Evolutionary conservation across 2,113 vertebrate species (phyloP).

Genomic region (Stomatorhinus ivindoensis): DNA sequence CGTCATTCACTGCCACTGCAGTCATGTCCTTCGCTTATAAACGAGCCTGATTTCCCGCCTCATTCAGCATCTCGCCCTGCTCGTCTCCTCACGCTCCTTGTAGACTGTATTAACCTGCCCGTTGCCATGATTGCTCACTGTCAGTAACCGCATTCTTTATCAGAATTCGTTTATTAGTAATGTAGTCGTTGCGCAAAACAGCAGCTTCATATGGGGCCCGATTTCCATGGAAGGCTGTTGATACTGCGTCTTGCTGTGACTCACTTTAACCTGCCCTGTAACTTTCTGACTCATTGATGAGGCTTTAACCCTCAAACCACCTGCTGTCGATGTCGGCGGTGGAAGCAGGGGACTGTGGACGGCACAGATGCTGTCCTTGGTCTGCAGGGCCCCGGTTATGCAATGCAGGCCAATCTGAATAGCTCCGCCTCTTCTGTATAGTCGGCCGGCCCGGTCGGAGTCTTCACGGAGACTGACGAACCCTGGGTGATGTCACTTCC

Average conservation of each 20-base stretch:
- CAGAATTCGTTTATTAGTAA: neutral
- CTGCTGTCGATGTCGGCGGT: neutral
- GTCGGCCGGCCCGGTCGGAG: neutral
- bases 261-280: neutral
- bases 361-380: constrained; percentile 8
- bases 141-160: neutral
- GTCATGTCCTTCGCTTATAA: constrained; percentile 22
- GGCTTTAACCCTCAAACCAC: neutral
- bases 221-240: neutral
- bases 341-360: neutral
- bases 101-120: neutral
- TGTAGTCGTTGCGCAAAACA: neutral
- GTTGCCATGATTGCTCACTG: neutral
- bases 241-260: neutral
- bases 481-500: constrained; percentile 50
- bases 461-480: constrained; percentile 17
- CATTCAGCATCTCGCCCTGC: neutral
- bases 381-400: constrained; percentile 24
- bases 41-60: neutral
- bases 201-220: neutral
- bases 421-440: neutral
- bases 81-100: neutral
- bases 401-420: constrained; percentile 25
- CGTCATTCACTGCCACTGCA: constrained; percentile 25
- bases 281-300: neutral